Percentiles rank a stretch among this genome's conserved stretches.
phyloP scores from a whole-genome alignment of 1,140 invertebrate species.

The Fragariocoptes setiger region DNA sequence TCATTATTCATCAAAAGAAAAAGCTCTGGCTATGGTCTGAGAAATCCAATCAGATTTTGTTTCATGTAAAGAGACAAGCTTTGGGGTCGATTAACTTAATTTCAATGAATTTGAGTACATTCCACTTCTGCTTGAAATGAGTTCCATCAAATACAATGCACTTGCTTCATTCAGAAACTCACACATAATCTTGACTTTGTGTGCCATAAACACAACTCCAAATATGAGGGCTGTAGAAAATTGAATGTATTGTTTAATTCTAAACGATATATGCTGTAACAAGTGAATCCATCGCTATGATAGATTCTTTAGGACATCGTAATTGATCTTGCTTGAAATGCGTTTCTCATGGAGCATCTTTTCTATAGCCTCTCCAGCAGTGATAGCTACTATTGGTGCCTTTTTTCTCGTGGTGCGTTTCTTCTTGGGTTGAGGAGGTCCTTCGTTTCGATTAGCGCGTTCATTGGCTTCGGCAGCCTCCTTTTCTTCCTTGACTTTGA shows the following conservation, averaged over 20 bases:
- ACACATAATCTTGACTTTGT: neutral
- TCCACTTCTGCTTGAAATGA: too few relatives aligned
- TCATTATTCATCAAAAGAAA: too few relatives aligned
- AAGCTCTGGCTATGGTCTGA: too few relatives aligned
- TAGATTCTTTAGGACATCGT: slow-evolving; percentile 64
- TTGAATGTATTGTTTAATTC: too few relatives aligned
- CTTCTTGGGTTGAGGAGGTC: slow-evolving; percentile 11
- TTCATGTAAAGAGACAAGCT: too few relatives aligned
- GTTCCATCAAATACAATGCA: too few relatives aligned
- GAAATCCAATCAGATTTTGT: too few relatives aligned
- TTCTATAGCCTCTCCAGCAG: slow-evolving; percentile 62
- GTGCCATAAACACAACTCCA: neutral
- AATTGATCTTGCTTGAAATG: slow-evolving; percentile 85
- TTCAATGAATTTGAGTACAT: too few relatives aligned
- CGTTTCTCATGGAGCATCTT: slow-evolving; percentile 79
- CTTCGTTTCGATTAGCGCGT: slow-evolving; percentile 14
- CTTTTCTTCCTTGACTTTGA: slow-evolving; percentile 23
- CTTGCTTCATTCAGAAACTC: neutral
- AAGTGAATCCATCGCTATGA: too few relatives aligned
- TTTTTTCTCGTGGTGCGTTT: slow-evolving; percentile 14
- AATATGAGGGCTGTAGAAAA: slow-evolving; percentile 17
- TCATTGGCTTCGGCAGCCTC: slow-evolving; percentile 22
- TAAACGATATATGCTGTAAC: too few relatives aligned
- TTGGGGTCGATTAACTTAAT: too few relatives aligned
- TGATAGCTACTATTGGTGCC: slow-evolving; percentile 32